Conservation (phyloP, 2,888 invertebrate genomes). For the Cinara cedri region DNA sequence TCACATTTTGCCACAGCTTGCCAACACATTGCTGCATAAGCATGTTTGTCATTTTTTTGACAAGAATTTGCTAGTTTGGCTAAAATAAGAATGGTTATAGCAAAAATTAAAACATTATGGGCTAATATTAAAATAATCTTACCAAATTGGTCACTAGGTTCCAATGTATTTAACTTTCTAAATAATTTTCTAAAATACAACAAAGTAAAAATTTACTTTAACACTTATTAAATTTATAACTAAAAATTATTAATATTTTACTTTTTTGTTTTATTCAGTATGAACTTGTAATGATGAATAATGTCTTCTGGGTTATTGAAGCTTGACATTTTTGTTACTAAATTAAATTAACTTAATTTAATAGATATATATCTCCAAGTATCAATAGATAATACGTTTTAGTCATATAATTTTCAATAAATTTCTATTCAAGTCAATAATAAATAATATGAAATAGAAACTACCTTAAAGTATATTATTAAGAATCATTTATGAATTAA, state of each 20-base stretch:
- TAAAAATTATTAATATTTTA: background rate
- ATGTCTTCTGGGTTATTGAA: slow-evolving; percentile 50
- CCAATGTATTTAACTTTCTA: slow-evolving; percentile 45
- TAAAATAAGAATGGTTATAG: background rate
- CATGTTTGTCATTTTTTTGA: slow-evolving; percentile 49
- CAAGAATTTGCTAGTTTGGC: slow-evolving; percentile 46
- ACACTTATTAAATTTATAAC: background rate
- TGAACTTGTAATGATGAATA: slow-evolving; percentile 44
- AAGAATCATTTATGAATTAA: too few relatives aligned
- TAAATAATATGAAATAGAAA: too few relatives aligned
- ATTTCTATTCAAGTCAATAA: too few relatives aligned
- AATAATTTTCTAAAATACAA: slow-evolving; percentile 42
- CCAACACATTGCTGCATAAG: slow-evolving; percentile 49
- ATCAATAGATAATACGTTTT: background rate
- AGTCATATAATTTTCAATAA: too few relatives aligned
- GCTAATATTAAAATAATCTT: background rate
- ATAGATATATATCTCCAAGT: background rate
- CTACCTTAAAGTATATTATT: too few relatives aligned
- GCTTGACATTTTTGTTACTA: slow-evolving; percentile 15
- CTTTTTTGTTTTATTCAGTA: slow-evolving; percentile 54
- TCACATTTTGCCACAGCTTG: slow-evolving; percentile 54
- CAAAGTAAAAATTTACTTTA: background rate
- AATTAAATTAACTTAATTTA: background rate
- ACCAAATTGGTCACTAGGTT: slow-evolving; percentile 52
- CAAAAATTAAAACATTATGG: background rate